Base-by-base conservation (phyloP, 2,113 vertebrate species). In the Perca fluviatilis region DNA sequence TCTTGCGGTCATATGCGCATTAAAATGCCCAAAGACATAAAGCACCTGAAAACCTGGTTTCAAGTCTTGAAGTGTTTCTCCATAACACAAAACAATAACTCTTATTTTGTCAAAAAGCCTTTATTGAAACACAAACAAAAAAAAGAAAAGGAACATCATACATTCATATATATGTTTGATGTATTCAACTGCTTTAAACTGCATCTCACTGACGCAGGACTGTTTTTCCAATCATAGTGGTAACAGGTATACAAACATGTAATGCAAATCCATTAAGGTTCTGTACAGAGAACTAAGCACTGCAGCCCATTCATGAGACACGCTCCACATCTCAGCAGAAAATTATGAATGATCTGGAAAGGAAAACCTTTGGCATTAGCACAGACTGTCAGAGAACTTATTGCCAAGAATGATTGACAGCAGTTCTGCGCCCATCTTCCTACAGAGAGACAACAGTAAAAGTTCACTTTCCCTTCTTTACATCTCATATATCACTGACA, bases 91-190 rank as follows among this genome's bases (percentile, higher is more conserved):
- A 40, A 9, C 10, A 40, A 64, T n/a, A 11, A 57, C 2, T 9
- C 49, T 5, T 10, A 27, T 71, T 62, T 81, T 81, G 53, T 74
- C 79, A 89, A 93, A 92, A 93, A 88, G 65, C 7, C 19, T 95
- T 95, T 95, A 95, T 94, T 95, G 73, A 62, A 90, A 91, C 18
- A 76, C 13, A 80, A 87, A 33, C 36, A 40, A 65, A 84, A 36
- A 50, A 67, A 16, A 77, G 23, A 79, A 73, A 72, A 80, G 53
- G 51, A 83, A 74, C 54, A 61, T 25, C 25, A 53, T 88, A 93
- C 90, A 93, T 92, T 91, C 82, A 84, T 85, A 70, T 76, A 62
- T 71, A 72, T 76, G 30, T 33, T 30, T 64, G 40, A 84, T 76
- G 84, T 83, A 80, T 83, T 82, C 47, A 40, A 75, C 33, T 27